Conservation (phyloP, 2,113 vertebrate species). For the Petaurus breviceps region DNA sequence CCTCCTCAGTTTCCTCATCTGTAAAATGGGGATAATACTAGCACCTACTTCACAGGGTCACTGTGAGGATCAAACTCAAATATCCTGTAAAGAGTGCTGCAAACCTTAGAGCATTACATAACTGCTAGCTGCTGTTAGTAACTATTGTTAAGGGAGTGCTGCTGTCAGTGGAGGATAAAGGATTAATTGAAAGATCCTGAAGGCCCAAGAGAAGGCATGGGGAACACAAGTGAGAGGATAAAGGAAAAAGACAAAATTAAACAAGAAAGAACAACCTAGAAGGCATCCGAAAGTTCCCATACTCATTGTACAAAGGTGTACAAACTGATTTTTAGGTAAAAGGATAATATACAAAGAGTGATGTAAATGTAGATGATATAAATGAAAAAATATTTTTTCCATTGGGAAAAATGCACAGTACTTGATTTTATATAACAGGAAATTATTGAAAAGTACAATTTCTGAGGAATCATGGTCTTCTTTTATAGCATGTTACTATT, state of each 20-base stretch:
- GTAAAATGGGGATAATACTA: not conserved
- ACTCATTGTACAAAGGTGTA: not conserved
- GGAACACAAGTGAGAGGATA: not conserved
- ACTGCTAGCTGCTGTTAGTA: not conserved
- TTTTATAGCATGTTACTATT: slow-evolving; percentile 91
- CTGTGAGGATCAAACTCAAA: not conserved
- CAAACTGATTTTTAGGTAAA: not conserved
- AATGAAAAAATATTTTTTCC: not conserved
- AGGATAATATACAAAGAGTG: not conserved
- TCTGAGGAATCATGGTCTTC: not conserved
- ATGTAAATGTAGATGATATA: not conserved
- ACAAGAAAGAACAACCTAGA: too few relatives aligned
- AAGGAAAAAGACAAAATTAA: not conserved
- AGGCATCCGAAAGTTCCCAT: not conserved
- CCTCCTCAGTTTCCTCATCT: not conserved
- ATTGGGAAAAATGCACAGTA: not conserved
- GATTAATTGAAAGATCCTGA: not conserved
- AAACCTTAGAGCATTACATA: not conserved
- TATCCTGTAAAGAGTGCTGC: not conserved
- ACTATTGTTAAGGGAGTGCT: not conserved
- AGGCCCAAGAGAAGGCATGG: not conserved
- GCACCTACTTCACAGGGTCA: not conserved
- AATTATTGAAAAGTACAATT: not conserved
- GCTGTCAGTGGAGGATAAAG: not conserved
- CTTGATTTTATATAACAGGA: not conserved